phyloP scores from a whole-genome alignment of 2,888 invertebrate species.

The Acanthopleura granulata region DNA sequence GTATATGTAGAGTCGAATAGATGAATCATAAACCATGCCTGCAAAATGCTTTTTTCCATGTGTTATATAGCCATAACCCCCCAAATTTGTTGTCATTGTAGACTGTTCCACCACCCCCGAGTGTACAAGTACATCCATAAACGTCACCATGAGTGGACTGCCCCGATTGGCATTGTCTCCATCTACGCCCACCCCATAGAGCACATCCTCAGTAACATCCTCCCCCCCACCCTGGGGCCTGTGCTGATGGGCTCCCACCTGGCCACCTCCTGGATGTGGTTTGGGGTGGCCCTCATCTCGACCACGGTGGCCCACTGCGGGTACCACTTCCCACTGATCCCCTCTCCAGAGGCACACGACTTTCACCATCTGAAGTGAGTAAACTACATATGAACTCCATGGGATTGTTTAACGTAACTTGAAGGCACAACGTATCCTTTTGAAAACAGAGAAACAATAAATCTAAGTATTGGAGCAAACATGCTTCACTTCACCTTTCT shows the following conservation, averaged over 20 bases:
- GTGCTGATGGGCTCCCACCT: conserved; percentile 76
- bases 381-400: not conserved
- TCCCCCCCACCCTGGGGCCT: conserved; percentile 79
- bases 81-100: conserved; percentile 49
- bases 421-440: too few relatives aligned
- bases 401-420: too few relatives aligned
- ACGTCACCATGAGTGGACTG: conserved; percentile 89
- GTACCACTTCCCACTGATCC: conserved; percentile 85
- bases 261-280: conserved; percentile 78
- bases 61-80: too few relatives aligned
- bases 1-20: too few relatives aligned
- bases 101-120: conserved; percentile 80
- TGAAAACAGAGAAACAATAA: too few relatives aligned
- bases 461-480: too few relatives aligned
- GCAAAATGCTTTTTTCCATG: too few relatives aligned
- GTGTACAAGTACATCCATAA: conserved; percentile 88
- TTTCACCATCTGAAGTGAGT: conserved; percentile 84
- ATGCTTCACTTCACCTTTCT: too few relatives aligned
- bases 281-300: conserved; percentile 81
- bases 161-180: conserved; percentile 86
- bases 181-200: conserved; percentile 84
- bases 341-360: conserved; percentile 88
- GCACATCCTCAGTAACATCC: conserved; percentile 82
- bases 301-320: conserved; percentile 88
- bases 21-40: too few relatives aligned